Conservation (phyloP, 2,113 vertebrate genomes). For the Oostethus manadensis region DNA sequence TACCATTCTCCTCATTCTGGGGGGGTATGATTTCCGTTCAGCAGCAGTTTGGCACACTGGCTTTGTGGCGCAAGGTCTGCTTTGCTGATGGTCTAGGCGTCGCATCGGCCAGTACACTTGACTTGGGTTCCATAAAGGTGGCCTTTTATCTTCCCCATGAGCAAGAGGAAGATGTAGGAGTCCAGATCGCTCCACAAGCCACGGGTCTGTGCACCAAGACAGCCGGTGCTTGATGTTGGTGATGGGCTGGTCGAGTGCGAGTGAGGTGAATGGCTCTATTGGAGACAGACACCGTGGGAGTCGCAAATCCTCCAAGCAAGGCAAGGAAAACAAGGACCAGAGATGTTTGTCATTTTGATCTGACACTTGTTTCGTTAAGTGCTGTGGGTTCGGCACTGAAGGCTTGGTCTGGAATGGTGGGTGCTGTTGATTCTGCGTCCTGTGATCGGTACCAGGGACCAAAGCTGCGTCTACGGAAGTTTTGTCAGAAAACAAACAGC, state of each 20-base stretch:
- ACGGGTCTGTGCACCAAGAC: constrained; percentile 1
- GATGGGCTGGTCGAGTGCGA: not conserved
- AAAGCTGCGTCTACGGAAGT: not conserved
- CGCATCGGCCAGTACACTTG: not conserved
- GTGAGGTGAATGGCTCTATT: constrained; percentile 11
- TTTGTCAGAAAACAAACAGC: not conserved
- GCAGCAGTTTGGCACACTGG: not conserved
- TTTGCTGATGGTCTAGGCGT: not conserved
- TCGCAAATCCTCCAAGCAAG: constrained; percentile 33
- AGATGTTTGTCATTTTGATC: not conserved
- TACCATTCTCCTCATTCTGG: constrained; percentile 1
- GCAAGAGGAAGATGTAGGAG: constrained; percentile 27
- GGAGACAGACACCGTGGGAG: constrained; percentile 63
- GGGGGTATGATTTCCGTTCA: not conserved
- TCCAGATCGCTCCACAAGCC: constrained; percentile 26
- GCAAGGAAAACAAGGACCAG: not conserved
- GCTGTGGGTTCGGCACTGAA: not conserved
- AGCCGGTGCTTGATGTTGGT: constrained; percentile 4
- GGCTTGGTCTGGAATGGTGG: not conserved
- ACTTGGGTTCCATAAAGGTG: not conserved
- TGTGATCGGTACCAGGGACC: not conserved
- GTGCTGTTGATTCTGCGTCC: constrained; percentile 8
- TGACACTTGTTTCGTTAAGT: not conserved
- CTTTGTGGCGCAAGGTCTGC: not conserved
- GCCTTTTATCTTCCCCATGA: not conserved